Evolutionary conservation across 2,888 invertebrate genomes (phyloP).

Genomic region (Smittia aterrima): DNA sequence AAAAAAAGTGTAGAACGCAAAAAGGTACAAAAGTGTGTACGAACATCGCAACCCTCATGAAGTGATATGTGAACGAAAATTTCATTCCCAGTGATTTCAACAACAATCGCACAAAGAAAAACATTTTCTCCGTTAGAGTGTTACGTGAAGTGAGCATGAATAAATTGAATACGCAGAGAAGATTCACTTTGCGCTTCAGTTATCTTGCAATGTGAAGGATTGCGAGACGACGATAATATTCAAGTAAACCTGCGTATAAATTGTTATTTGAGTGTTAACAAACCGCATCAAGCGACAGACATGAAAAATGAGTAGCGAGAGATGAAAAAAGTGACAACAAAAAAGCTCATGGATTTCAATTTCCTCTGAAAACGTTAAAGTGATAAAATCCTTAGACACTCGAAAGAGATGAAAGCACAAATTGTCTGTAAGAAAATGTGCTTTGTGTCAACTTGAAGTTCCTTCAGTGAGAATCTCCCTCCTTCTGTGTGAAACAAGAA

Average conservation of each 20-base stretch:
- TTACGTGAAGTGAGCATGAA: not conserved
- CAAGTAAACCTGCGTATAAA: not conserved
- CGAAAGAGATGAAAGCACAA: not conserved
- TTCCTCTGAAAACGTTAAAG: not conserved
- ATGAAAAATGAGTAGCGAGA: not conserved
- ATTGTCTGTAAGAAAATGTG: constrained; percentile 4
- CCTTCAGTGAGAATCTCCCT: not conserved
- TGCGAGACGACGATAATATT: not conserved
- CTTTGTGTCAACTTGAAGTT: constrained; percentile 6
- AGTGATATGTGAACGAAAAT: not conserved
- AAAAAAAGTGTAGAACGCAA: not conserved
- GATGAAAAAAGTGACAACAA: constrained; percentile 24
- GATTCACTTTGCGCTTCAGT: constrained; percentile 3
- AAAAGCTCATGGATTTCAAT: constrained; percentile 17
- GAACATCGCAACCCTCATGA: not conserved
- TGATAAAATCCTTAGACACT: not conserved
- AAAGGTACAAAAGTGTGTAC: not conserved
- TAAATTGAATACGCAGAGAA: not conserved
- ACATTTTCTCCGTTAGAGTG: not conserved
- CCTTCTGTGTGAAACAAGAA: not conserved
- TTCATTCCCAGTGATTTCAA: not conserved
- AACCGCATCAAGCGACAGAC: not conserved
- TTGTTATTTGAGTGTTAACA: not conserved
- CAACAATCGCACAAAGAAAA: not conserved
- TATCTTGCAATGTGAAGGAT: not conserved